Conservation (phyloP, 1,140 invertebrate genomes). For the Calephelis nemesis region DNA sequence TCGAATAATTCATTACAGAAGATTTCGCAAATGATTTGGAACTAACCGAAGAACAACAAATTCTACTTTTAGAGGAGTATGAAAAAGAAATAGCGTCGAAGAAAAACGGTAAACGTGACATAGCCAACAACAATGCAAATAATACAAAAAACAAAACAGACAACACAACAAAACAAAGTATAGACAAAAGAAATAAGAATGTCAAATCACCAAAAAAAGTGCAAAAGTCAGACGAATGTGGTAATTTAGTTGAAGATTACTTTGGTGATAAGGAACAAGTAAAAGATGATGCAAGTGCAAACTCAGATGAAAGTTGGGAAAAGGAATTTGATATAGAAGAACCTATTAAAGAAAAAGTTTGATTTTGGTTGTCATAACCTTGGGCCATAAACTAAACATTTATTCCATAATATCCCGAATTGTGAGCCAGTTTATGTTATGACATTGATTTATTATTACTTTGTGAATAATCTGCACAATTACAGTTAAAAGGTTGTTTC, state of each 20-base stretch:
- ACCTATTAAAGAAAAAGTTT: conserved; percentile 50
- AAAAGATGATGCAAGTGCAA: conserved; percentile 74
- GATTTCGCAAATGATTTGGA: conserved; percentile 81
- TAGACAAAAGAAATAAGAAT: conserved; percentile 51
- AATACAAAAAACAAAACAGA: conserved; percentile 45
- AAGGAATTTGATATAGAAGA: conserved; percentile 76
- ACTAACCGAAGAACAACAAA: conserved; percentile 82
- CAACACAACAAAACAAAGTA: conserved; percentile 45
- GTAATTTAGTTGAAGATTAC: conserved; percentile 75
- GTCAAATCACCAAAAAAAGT: conserved; percentile 51
- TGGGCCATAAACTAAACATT: conserved; percentile 27
- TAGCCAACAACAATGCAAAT: conserved; percentile 51
- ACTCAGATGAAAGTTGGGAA: conserved; percentile 78
- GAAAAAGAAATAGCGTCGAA: conserved; percentile 72
- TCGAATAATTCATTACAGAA: conserved; percentile 63
- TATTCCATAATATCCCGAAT: not conserved
- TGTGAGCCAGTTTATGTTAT: not conserved
- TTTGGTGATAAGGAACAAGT: conserved; percentile 65
- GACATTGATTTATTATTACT: too few relatives aligned
- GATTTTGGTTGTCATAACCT: conserved; percentile 32
- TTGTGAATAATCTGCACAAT: too few relatives aligned
- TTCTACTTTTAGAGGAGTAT: conserved; percentile 80
- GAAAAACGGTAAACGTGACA: conserved; percentile 44
- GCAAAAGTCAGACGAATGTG: conserved; percentile 57
- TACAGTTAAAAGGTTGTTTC: too few relatives aligned